Evolutionary conservation across 2,888 invertebrate genomes (phyloP), one percentile per base, ranked within the genome.

Genomic region (Eupithecia vulgata): DNA sequence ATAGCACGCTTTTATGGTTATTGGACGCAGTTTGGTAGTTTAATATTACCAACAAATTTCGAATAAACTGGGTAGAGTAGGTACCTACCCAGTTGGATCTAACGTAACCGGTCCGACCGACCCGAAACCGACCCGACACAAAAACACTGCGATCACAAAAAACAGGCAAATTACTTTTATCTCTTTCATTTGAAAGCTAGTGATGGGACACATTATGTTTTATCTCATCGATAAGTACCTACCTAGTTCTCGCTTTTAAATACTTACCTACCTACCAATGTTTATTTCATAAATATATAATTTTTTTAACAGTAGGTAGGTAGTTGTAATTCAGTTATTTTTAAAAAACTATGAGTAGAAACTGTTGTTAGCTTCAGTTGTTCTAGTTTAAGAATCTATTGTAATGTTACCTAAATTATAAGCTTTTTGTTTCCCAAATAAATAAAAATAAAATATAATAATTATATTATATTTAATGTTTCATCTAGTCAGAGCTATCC

Each of bases 131-230:
- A 34, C 5, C 35, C 35, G n/a, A 8, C 64, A 45, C 66, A 45
- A n/a, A 35, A 45, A 35, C 61, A 67, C 12, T 5, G 30, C 25
- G 25, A 57, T 2, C 35, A 68, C 57, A 68, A 21, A 21, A 68
- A 57, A 57, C 34, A 68, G n/a, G 17, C 52, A 67, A 52, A 35
- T 66, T 64, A 68, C 59, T 25, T 70, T 62, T 17, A 65, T 68
- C 30, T 30, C 17, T 30, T 65, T 67, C 57, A 71, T 73, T 74
- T 67, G 62, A 70, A 66, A 70, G 48, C 68, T 71, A 76, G 86
- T 82, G 86, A 83, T 82, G 84, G 71, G 75, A 82, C 76, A 68
- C 70, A 67, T 52, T 8, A 52, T 30, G 59, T 15, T 59, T 30
- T 59, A 30, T 59, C 7, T 30, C 30, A 59, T 59, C 59, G 59